Conservation (phyloP, 1,140 invertebrate species). For the Hydropsyche tenuis region DNA sequence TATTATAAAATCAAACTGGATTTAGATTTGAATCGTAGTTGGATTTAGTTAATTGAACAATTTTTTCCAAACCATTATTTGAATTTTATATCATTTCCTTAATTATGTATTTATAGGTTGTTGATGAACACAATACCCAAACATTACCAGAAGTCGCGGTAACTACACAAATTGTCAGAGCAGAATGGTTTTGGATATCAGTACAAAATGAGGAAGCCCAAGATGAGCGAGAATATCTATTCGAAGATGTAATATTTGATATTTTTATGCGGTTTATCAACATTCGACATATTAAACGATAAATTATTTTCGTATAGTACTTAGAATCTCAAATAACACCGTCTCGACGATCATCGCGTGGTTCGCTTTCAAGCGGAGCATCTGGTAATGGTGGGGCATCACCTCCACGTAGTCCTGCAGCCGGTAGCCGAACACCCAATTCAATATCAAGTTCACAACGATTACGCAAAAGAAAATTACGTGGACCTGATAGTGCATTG, state of each 20-base stretch:
- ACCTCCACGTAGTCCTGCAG: conserved; percentile 40
- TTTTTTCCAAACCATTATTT: too few species aligned
- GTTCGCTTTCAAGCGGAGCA: conserved; percentile 59
- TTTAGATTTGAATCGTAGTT: too few species aligned
- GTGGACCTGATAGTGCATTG: conserved; percentile 65
- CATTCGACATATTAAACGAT: not conserved
- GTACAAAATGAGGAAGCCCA: conserved; percentile 94
- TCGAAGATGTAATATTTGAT: conserved; percentile 72
- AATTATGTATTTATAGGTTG: conserved; percentile 65
- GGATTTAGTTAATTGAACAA: too few species aligned
- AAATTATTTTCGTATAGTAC: conserved; percentile 59
- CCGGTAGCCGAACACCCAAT: conserved; percentile 35
- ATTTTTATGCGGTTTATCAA: conserved; percentile 34
- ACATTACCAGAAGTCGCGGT: conserved; percentile 68
- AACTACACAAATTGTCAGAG: conserved; percentile 78
- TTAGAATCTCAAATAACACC: conserved; percentile 65
- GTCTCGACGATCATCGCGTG: conserved; percentile 67
- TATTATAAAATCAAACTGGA: too few species aligned
- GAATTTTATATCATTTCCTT: too few species aligned
- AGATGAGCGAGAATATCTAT: conserved; percentile 86
- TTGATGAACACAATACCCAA: conserved; percentile 78
- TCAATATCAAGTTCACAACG: conserved; percentile 51
- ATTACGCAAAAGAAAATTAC: conserved; percentile 77
- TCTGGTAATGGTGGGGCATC: conserved; percentile 52
- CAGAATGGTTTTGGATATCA: conserved; percentile 97